These are phyloP conservation scores for Bovichtus diacanthus DNA, from an alignment of 2,797 vertebrate species.

Conservation along the genomic window DNA sequence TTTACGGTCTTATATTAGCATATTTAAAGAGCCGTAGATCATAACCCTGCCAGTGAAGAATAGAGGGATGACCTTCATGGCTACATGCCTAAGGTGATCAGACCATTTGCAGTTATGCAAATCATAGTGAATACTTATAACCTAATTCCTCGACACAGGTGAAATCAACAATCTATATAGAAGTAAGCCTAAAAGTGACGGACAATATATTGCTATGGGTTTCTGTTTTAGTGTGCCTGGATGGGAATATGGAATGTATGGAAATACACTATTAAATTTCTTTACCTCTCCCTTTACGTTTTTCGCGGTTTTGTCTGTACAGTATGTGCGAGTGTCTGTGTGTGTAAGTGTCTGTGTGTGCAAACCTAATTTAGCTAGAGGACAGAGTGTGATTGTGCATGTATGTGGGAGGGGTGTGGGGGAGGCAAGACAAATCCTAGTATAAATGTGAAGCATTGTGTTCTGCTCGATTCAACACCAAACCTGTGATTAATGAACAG, in stretches of 20 bases:
- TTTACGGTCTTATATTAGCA: neutral
- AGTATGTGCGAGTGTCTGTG: neutral
- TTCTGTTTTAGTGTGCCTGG: slow-evolving; percentile 10
- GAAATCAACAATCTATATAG: slow-evolving; percentile 4
- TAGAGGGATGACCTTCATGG: neutral
- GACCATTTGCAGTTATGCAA: slow-evolving; percentile 1
- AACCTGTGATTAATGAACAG: slow-evolving; percentile 77
- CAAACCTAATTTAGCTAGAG: slow-evolving; percentile 64
- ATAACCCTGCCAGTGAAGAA: slow-evolving; percentile 7
- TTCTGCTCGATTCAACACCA: slow-evolving; percentile 71
- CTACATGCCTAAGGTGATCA: neutral
- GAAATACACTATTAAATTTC: slow-evolving; percentile 52
- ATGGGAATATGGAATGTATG: slow-evolving; percentile 46
- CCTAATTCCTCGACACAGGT: slow-evolving; percentile 18
- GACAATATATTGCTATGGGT: slow-evolving; percentile 15
- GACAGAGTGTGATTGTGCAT: slow-evolving; percentile 68
- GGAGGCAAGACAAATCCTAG: slow-evolving; percentile 64
- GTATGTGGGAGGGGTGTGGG: slow-evolving; percentile 68
- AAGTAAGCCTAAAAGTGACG: neutral
- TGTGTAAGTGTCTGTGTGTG: slow-evolving; percentile 12
- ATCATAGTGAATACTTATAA: slow-evolving; percentile 17
- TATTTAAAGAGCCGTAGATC: slow-evolving; percentile 8
- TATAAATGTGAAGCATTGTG: slow-evolving; percentile 74
- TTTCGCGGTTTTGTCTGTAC: slow-evolving; percentile 12
- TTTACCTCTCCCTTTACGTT: slow-evolving; percentile 47